phyloP scores from a whole-genome alignment of 2,888 invertebrate genomes.

The Zhuqinia jingwanae region DNA sequence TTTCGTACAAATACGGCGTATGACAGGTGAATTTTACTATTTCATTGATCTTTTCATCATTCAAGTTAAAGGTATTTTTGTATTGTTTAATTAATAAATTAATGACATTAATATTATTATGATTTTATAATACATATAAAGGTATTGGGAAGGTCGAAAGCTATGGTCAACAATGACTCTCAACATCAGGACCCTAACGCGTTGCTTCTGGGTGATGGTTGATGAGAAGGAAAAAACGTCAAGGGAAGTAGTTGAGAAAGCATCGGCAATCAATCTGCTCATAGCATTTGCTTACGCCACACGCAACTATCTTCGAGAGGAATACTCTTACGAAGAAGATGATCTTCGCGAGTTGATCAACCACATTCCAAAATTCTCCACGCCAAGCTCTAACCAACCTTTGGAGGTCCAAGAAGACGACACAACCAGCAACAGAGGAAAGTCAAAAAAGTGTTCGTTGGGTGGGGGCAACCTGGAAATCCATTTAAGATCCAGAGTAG shows the following conservation, averaged over 20 bases:
- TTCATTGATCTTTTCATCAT: background rate
- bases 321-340: conserved; percentile 76
- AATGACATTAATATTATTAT: too few relatives aligned
- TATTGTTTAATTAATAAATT: background rate
- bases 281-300: conserved; percentile 76
- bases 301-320: conserved; percentile 77
- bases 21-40: conserved; percentile 71
- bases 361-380: conserved; percentile 75
- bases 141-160: conserved; percentile 74
- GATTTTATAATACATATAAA: too few relatives aligned
- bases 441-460: background rate
- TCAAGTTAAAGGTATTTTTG: too few relatives aligned
- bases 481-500: background rate
- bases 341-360: conserved; percentile 73
- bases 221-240: conserved; percentile 67
- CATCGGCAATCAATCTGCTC: conserved; percentile 69
- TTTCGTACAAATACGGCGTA: conserved; percentile 79
- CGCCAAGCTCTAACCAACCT: conserved; percentile 75
- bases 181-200: conserved; percentile 73
- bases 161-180: conserved; percentile 73
- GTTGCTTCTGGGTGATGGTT: conserved; percentile 75
- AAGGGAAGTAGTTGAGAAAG: conserved; percentile 73
- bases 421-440: conserved; percentile 4
- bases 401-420: conserved; percentile 59
- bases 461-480: conserved; percentile 36